phyloP scores from a whole-genome alignment of 2,888 invertebrate genomes.

The Amiota communis region DNA sequence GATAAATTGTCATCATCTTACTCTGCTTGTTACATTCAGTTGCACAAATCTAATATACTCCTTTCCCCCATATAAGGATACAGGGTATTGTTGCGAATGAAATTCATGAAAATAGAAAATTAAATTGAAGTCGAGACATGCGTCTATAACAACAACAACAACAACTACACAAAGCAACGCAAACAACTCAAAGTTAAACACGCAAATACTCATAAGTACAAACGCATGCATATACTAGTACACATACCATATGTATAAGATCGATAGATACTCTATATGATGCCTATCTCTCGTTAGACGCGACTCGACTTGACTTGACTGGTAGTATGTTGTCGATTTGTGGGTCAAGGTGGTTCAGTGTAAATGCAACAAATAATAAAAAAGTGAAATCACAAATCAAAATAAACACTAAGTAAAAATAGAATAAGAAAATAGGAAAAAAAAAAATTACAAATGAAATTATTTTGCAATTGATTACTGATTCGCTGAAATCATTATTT shows the following conservation, averaged over 20 bases:
- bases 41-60: no score
- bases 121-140: constrained; percentile 19
- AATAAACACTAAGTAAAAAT: background rate
- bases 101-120: constrained; percentile 16
- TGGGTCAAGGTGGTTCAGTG: constrained; percentile 63
- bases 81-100: no score
- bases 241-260: background rate
- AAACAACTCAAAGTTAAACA: constrained; percentile 6
- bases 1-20: no score
- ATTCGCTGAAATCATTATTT: no score
- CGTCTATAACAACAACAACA: background rate
- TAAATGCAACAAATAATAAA: constrained; percentile 42
- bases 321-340: constrained; percentile 51
- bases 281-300: background rate
- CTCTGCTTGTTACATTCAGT: no score
- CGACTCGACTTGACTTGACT: background rate
- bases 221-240: background rate
- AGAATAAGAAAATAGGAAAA: constrained; percentile 45
- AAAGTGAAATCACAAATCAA: constrained; percentile 25
- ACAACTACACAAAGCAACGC: background rate
- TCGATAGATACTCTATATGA: background rate
- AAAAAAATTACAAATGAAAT: background rate
- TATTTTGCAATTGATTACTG: background rate
- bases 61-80: no score
- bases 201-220: background rate